These are phyloP conservation scores for Tupaia tana DNA, from an alignment of 2,113 vertebrate species.

Conservation along the genomic window DNA sequence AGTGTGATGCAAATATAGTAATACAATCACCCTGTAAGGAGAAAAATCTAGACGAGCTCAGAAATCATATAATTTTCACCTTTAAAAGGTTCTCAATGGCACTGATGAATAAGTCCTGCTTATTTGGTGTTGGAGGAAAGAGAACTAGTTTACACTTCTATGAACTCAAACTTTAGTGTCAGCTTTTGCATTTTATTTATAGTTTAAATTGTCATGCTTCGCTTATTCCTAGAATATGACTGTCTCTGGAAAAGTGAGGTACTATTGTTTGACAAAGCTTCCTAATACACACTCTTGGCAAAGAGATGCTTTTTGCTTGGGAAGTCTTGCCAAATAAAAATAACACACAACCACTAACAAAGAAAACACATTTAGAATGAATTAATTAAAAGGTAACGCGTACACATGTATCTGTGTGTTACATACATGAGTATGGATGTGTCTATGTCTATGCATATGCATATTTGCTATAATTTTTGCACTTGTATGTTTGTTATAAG, in stretches of 20 bases:
- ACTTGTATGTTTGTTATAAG: background rate
- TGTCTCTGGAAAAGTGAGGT: background rate
- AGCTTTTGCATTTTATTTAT: background rate
- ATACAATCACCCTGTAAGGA: background rate
- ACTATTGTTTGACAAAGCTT: background rate
- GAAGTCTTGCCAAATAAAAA: background rate
- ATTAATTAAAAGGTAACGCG: background rate
- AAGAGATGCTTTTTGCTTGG: background rate
- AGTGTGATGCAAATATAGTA: background rate
- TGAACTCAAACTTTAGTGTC: background rate
- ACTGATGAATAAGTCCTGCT: background rate
- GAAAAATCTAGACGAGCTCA: background rate
- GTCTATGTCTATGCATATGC: background rate
- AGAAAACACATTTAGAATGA: background rate
- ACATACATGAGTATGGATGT: background rate
- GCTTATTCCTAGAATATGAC: background rate
- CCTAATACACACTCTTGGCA: background rate
- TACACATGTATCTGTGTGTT: background rate
- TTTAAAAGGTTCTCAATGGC: background rate
- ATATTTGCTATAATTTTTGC: background rate
- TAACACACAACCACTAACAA: background rate
- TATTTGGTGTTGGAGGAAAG: background rate
- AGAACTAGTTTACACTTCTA: background rate
- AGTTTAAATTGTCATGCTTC: background rate
- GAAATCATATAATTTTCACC: conserved; percentile 18